These are phyloP conservation scores for Artibeus lituratus DNA, from an alignment of 2,797 vertebrate species.

Conservation along the genomic window DNA sequence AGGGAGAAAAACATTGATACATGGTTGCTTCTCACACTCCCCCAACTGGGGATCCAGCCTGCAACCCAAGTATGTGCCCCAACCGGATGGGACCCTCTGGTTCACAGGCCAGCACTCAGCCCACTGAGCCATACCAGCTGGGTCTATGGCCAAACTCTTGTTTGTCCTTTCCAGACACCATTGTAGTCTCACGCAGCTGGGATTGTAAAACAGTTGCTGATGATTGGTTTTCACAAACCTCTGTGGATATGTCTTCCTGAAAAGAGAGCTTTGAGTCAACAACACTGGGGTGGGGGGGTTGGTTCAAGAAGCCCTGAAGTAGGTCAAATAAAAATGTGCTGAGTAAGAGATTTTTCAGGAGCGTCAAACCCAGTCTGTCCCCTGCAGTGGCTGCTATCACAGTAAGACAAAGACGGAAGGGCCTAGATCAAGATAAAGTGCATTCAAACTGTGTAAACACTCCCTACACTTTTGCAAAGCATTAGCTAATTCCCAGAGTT, in stretches of 20 bases:
- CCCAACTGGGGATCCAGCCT: too few species aligned
- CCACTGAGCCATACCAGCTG: too few species aligned
- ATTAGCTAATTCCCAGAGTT: neutral
- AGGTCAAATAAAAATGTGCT: neutral
- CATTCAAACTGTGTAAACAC: neutral
- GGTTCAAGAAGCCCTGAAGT: neutral
- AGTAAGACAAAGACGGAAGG: fast-evolving
- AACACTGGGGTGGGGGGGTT: fast-evolving
- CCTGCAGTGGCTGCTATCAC: too few species aligned
- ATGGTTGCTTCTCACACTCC: too few species aligned
- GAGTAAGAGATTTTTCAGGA: neutral
- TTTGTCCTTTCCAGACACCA: too few species aligned
- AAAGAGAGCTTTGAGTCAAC: neutral
- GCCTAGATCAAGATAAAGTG: neutral
- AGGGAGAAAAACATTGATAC: too few species aligned
- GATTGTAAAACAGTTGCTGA: neutral
- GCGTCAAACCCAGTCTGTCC: too few species aligned
- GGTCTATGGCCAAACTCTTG: too few species aligned
- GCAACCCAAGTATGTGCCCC: too few species aligned
- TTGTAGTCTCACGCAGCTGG: neutral
- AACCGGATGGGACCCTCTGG: too few species aligned
- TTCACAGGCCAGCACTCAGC: too few species aligned
- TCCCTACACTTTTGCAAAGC: neutral
- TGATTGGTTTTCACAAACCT: neutral
- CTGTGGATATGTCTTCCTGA: too few species aligned